These are phyloP conservation scores for Acanthosepion esculentum DNA, from an alignment of 2,888 invertebrate genomes.

Conservation along the genomic window DNA sequence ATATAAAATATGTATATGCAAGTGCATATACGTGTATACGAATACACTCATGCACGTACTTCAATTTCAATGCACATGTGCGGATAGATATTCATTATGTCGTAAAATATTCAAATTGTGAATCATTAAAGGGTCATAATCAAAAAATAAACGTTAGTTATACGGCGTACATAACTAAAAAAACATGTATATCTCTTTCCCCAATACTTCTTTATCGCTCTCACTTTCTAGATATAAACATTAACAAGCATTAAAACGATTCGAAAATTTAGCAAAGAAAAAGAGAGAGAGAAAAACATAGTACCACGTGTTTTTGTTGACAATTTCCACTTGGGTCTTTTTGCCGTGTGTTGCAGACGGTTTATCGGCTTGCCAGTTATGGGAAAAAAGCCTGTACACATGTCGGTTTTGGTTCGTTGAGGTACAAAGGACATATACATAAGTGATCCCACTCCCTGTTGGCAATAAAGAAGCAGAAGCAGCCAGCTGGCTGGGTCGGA, in stretches of 20 bases:
- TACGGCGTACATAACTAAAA: too few relatives aligned
- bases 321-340: neutral
- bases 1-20: neutral
- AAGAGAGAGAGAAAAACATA: neutral
- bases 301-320: slow-evolving; percentile 14
- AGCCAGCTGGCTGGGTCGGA: neutral
- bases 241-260: too few relatives aligned
- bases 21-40: neutral
- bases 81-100: neutral
- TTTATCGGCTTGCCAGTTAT: neutral
- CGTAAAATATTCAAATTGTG: too few relatives aligned
- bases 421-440: slow-evolving; percentile 23
- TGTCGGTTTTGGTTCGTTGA: neutral
- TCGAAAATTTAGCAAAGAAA: too few relatives aligned
- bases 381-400: neutral
- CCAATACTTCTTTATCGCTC: too few relatives aligned
- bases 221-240: too few relatives aligned
- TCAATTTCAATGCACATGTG: neutral
- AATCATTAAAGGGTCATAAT: too few relatives aligned
- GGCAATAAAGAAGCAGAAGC: neutral
- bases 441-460: neutral
- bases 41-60: neutral
- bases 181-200: too few relatives aligned
- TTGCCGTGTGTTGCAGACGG: neutral
- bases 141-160: too few relatives aligned